These are phyloP conservation scores for Amphilophus citrinellus DNA, from an alignment of 2,113 vertebrate genomes.

Conservation along the genomic window DNA sequence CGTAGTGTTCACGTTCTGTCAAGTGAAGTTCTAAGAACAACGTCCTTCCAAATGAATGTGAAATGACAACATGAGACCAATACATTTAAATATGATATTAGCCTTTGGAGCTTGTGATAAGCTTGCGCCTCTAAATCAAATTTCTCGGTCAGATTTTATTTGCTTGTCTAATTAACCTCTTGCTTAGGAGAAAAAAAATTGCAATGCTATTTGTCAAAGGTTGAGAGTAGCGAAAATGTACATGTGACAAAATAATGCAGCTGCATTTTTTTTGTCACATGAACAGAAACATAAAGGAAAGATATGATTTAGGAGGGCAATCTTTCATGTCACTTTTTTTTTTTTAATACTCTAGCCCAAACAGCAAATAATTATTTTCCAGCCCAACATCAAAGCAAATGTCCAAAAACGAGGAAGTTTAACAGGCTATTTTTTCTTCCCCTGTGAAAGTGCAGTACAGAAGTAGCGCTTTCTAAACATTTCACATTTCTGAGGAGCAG, in stretches of 20 bases:
- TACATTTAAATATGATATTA: conserved; percentile 12
- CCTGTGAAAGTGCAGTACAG: not conserved
- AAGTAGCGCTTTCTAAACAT: conserved; percentile 18
- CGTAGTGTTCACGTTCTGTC: not conserved
- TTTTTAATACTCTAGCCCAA: not conserved
- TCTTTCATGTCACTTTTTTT: not conserved
- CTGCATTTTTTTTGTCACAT: not conserved
- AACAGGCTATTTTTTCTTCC: not conserved
- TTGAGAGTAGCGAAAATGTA: not conserved
- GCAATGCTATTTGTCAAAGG: not conserved
- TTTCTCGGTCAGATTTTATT: conserved; percentile 13
- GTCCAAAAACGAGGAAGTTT: not conserved
- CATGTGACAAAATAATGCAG: too few relatives aligned
- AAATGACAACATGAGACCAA: conserved; percentile 28
- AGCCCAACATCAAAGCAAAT: conserved; percentile 6
- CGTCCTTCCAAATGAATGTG: conserved; percentile 6
- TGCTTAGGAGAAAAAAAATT: not conserved
- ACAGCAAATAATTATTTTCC: conserved; percentile 3
- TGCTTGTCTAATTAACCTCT: conserved; percentile 19
- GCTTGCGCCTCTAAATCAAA: not conserved
- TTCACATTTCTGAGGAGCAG: conserved; percentile 22
- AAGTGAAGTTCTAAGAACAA: not conserved
- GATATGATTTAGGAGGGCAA: not conserved
- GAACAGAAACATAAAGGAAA: not conserved
- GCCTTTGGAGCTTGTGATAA: not conserved